Percentiles rank a stretch among this genome's conserved stretches.
These are phyloP conservation scores for Pyrrhia umbra DNA, from an alignment of 2,888 invertebrate species.

Conservation along the genomic window DNA sequence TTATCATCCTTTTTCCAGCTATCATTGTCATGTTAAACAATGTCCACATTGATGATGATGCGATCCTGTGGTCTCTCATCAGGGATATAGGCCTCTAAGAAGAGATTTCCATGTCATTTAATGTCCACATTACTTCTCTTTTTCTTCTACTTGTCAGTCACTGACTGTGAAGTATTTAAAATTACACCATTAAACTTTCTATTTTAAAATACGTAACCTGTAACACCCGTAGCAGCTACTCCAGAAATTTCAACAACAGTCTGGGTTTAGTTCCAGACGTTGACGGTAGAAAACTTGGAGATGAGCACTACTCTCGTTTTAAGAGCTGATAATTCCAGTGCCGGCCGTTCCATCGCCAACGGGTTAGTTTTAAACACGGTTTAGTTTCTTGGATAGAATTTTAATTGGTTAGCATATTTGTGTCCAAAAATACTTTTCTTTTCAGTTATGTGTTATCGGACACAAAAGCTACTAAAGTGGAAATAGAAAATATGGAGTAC, in stretches of 20 bases:
- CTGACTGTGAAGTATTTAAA: not conserved
- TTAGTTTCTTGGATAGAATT: not conserved
- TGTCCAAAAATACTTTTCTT: too few relatives aligned
- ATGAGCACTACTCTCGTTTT: slow-evolving; percentile 74
- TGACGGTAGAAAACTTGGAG: slow-evolving; percentile 74
- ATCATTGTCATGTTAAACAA: too few relatives aligned
- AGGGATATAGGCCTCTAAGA: too few relatives aligned
- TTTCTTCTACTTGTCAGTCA: not conserved
- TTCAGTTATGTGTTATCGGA: slow-evolving; percentile 80
- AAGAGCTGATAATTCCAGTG: slow-evolving; percentile 68
- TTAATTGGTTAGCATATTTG: not conserved
- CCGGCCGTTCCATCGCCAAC: slow-evolving; percentile 72
- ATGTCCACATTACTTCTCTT: too few relatives aligned
- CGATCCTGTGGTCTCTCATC: too few relatives aligned
- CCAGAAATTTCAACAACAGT: too few relatives aligned
- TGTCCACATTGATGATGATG: too few relatives aligned
- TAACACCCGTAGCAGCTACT: too few relatives aligned
- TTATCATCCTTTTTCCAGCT: too few relatives aligned
- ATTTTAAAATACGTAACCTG: too few relatives aligned
- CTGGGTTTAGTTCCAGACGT: slow-evolving; percentile 56
- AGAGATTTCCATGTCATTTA: too few relatives aligned
- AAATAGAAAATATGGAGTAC: slow-evolving; percentile 71
- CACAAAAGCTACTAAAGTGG: slow-evolving; percentile 63
- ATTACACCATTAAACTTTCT: too few relatives aligned
- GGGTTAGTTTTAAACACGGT: slow-evolving; percentile 66